Percentiles rank a stretch among this genome's conserved stretches.
phyloP scores from a whole-genome alignment of 2,888 invertebrate genomes.

The Tupiocoris notatus region DNA sequence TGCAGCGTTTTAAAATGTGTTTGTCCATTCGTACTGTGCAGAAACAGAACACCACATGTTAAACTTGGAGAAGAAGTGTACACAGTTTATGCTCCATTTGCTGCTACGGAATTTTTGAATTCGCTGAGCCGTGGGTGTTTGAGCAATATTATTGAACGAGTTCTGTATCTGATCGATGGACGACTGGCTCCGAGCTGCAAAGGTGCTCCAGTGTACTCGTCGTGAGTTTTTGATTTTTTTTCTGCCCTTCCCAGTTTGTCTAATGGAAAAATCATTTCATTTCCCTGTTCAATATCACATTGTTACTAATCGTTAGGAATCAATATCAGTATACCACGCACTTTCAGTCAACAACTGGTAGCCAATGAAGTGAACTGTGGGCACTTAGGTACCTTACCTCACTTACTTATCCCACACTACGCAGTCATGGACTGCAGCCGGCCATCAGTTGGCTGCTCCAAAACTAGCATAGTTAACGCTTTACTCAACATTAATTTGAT shows the following conservation, averaged over 20 bases:
- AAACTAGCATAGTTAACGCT: too few relatives aligned
- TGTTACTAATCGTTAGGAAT: not conserved
- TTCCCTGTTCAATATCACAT: not conserved
- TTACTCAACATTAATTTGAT: too few relatives aligned
- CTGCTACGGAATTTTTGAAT: slow-evolving; percentile 17
- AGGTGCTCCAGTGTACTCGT: slow-evolving; percentile 16
- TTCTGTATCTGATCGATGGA: slow-evolving; percentile 9
- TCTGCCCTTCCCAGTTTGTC: not conserved
- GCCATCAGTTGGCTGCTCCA: too few relatives aligned
- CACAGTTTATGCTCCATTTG: slow-evolving; percentile 27
- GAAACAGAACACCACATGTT: not conserved
- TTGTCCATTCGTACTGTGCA: not conserved
- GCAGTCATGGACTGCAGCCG: too few relatives aligned
- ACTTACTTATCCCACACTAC: too few relatives aligned
- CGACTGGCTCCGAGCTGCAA: slow-evolving; percentile 18
- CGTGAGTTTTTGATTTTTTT: not conserved
- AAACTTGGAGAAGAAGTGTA: not conserved
- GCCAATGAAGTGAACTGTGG: too few relatives aligned
- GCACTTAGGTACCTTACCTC: too few relatives aligned
- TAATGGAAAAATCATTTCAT: not conserved
- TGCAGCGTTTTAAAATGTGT: too few relatives aligned
- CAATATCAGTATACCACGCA: not conserved
- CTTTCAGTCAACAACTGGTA: too few relatives aligned
- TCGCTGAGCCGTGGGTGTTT: slow-evolving; percentile 13
- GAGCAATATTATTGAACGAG: not conserved